Percentiles rank a stretch among this genome's conserved stretches.
These are phyloP conservation scores for Novumbra hubbsi DNA, from an alignment of 2,797 vertebrate species.

Conservation along the genomic window DNA sequence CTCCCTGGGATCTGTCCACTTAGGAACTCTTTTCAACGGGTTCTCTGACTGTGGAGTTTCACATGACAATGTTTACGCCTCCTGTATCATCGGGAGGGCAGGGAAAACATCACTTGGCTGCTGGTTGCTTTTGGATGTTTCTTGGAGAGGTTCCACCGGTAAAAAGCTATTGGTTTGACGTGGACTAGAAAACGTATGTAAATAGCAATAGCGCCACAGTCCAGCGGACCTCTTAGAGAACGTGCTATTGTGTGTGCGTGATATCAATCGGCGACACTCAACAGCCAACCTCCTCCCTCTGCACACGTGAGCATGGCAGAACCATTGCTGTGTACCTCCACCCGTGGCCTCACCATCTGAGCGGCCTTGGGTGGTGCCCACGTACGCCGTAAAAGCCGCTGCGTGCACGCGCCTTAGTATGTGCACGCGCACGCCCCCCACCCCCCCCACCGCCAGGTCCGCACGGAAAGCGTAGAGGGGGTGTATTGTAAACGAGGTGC, in stretches of 20 bases:
- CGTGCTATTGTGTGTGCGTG: not conserved
- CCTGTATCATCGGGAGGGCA: not conserved
- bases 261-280: not conserved
- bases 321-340: not conserved
- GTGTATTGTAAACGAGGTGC: not conserved
- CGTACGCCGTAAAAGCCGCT: not conserved
- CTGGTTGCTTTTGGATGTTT: not conserved
- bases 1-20: too few species aligned
- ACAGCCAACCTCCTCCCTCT: not conserved
- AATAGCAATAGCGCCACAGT: not conserved
- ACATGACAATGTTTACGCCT: not conserved
- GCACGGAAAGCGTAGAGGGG: too few species aligned
- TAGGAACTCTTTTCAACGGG: too few species aligned
- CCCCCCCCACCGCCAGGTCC: too few species aligned
- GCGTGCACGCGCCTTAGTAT: not conserved
- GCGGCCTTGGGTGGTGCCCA: not conserved
- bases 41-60: too few species aligned
- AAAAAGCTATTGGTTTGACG: not conserved
- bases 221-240: not conserved
- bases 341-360: not conserved
- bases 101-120: not conserved
- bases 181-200: not conserved
- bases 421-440: not conserved
- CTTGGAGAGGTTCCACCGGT: not conserved
- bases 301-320: not conserved